These are phyloP conservation scores for Drosophila leonis DNA, from an alignment of 2,888 invertebrate genomes.

Conservation along the genomic window DNA sequence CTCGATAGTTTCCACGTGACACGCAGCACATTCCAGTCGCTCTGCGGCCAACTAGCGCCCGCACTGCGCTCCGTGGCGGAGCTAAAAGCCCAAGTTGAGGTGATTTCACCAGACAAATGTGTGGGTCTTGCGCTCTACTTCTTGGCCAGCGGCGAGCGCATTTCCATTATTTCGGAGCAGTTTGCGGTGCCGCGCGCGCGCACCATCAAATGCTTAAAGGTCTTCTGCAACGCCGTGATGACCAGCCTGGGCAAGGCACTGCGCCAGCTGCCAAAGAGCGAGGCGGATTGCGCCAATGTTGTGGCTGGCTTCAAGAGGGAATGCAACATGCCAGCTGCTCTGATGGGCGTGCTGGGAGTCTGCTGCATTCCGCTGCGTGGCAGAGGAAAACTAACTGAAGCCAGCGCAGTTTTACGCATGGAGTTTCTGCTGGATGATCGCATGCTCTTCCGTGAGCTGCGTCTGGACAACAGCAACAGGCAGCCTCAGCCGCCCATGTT, in stretches of 20 bases:
- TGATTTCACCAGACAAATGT: conserved; percentile 76
- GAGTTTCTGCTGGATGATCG: conserved; percentile 82
- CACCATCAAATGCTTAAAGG: conserved; percentile 79
- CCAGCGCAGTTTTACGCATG: conserved; percentile 66
- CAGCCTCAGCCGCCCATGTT: conserved; percentile 68
- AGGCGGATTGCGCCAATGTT: conserved; percentile 72
- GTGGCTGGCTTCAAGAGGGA: conserved; percentile 74
- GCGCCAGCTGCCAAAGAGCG: conserved; percentile 73
- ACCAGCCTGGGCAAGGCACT: conserved; percentile 68
- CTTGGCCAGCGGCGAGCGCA: conserved; percentile 80
- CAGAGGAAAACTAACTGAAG: conserved; percentile 26
- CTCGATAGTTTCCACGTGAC: conserved; percentile 80
- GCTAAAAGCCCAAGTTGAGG: conserved; percentile 4
- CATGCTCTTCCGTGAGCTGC: conserved; percentile 82
- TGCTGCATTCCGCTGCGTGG: conserved; percentile 73
- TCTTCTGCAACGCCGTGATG: conserved; percentile 79
- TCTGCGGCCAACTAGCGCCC: conserved; percentile 72
- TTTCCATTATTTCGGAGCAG: conserved; percentile 73
- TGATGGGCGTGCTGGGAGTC: conserved; percentile 81
- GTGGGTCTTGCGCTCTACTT: conserved; percentile 81
- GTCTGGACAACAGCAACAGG: conserved; percentile 58
- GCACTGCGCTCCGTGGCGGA: conserved; percentile 41
- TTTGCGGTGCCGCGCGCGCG: conserved; percentile 77
- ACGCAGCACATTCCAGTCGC: conserved; percentile 71
- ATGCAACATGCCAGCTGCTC: conserved; percentile 80